Percentiles rank a stretch among this genome's conserved stretches.
Evolutionary conservation across 1,140 invertebrate genomes (phyloP).

Genomic region (Lerema accius): DNA sequence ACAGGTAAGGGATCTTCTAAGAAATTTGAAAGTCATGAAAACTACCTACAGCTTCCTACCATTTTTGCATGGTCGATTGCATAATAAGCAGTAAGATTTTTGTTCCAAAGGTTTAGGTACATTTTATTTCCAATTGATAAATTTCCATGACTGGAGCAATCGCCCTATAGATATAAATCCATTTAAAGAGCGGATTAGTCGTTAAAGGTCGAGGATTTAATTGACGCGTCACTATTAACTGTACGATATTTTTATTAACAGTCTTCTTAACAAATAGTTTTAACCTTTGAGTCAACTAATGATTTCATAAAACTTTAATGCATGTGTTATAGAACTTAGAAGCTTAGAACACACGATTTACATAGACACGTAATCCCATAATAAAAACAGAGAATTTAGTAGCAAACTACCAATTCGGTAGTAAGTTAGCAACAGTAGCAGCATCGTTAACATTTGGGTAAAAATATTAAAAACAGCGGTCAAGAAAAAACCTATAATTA

Average conservation of each 20-base stretch:
- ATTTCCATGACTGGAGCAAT: background rate
- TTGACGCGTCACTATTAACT: background rate
- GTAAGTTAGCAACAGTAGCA: too few species aligned
- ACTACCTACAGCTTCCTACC: too few species aligned
- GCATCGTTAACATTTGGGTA: background rate
- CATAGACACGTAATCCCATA: background rate
- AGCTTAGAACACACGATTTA: background rate
- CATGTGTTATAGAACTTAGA: background rate
- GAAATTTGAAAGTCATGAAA: too few species aligned
- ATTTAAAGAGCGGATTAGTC: background rate
- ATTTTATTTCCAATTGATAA: too few species aligned
- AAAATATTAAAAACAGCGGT: background rate
- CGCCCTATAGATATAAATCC: background rate
- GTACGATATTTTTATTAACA: conserved; percentile 3
- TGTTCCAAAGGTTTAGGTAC: too few species aligned
- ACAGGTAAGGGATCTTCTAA: too few species aligned
- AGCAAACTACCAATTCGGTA: too few species aligned
- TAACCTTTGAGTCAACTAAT: conserved; percentile 2
- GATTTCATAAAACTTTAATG: background rate
- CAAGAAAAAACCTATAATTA: conserved; percentile 23
- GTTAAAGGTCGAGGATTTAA: conserved; percentile 1
- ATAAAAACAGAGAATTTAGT: conserved; percentile 17
- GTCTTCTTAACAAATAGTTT: conserved; percentile 1
- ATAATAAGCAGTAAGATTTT: too few species aligned
- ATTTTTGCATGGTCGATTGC: too few species aligned